phyloP scores from a whole-genome alignment of 2,797 vertebrate species.

The Forpus xanthops region DNA sequence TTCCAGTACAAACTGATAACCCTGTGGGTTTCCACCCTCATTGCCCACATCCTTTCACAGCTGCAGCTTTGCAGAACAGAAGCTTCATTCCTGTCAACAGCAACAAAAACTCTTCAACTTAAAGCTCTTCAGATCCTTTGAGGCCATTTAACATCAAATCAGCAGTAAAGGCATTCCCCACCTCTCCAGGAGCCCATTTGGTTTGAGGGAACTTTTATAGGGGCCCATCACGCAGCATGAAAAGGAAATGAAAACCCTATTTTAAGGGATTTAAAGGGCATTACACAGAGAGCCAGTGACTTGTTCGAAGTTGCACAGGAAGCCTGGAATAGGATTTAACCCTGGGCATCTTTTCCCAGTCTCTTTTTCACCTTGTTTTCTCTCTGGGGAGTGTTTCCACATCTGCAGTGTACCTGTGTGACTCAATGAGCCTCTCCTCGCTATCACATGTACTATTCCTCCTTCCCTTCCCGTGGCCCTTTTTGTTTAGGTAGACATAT shows the following conservation, averaged over 20 bases:
- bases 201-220: neutral
- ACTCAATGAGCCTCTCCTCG: neutral
- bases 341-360: constrained; percentile 1
- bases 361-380: neutral
- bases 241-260: constrained; percentile 31
- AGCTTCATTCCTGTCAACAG: neutral
- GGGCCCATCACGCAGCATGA: neutral
- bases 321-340: constrained; percentile 1
- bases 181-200: neutral
- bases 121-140: neutral
- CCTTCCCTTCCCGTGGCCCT: constrained; percentile 49
- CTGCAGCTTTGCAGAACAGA: neutral
- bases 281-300: neutral
- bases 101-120: neutral
- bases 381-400: neutral
- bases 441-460: constrained; percentile 31
- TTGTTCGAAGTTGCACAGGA: constrained; percentile 31
- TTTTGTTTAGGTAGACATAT: constrained; percentile 59
- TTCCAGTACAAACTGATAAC: neutral
- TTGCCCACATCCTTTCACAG: neutral
- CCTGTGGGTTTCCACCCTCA: neutral
- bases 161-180: neutral
- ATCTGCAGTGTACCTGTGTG: constrained; percentile 25
- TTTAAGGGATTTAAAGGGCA: neutral
- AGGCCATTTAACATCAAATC: neutral